Conservation (phyloP, 2,888 invertebrate species). For the Cancer borealis region DNA sequence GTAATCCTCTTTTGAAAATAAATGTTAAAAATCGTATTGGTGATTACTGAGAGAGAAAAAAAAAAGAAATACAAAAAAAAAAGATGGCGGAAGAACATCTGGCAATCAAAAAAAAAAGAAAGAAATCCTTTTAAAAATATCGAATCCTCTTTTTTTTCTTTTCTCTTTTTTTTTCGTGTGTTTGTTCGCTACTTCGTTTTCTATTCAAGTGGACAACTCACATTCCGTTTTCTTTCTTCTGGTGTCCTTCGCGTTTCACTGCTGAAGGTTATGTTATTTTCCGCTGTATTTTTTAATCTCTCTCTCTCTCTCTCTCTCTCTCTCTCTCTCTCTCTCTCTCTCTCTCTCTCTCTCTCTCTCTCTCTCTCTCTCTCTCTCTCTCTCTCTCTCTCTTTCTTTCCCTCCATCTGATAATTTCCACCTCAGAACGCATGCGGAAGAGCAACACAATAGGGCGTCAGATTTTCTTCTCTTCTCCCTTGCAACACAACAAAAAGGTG, state of each 20-base stretch:
- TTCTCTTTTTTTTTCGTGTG: background rate
- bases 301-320: constrained; percentile 17
- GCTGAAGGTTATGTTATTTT: background rate
- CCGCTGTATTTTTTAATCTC: background rate
- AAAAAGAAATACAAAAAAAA: too few species aligned
- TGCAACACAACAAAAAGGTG: background rate
- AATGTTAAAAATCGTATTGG: too few species aligned
- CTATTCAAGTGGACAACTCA: background rate
- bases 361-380: constrained; percentile 20
- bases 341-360: constrained; percentile 20
- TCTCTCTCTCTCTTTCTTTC: constrained; percentile 20
- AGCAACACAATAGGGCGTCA: background rate
- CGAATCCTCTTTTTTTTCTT: background rate
- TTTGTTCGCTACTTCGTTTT: background rate
- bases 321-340: constrained; percentile 20
- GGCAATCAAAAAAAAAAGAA: too few species aligned
- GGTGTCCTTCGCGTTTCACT: background rate
- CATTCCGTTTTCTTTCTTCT: background rate
- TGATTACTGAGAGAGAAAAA: too few species aligned
- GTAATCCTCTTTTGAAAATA: too few species aligned
- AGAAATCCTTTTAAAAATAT: too few species aligned
- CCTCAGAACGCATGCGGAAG: background rate
- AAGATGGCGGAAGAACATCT: too few species aligned
- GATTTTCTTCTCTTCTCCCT: background rate
- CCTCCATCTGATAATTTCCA: background rate